Evolutionary conservation across 2,797 vertebrate genomes (phyloP).

Genomic region (Avahi laniger): DNA sequence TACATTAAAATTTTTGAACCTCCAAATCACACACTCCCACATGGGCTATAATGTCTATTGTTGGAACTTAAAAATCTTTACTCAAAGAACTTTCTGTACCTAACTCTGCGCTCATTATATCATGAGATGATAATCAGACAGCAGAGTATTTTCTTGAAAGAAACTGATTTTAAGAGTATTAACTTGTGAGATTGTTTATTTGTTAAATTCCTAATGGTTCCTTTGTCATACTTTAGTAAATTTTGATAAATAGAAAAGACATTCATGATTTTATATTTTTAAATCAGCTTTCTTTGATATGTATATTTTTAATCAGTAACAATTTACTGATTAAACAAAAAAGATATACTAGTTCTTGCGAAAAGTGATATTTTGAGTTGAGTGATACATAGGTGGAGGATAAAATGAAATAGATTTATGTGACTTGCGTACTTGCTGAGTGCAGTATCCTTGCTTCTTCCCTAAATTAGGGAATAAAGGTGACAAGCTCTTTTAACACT

Average conservation of each 20-base stretch:
- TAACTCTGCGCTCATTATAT: not conserved
- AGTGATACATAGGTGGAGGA: not conserved
- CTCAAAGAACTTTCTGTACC: slow-evolving; percentile 19
- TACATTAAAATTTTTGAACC: slow-evolving; percentile 24
- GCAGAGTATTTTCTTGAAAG: not conserved
- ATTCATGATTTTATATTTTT: slow-evolving; percentile 39
- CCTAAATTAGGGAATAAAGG: not conserved
- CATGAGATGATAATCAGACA: slow-evolving; percentile 1
- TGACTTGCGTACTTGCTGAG: not conserved
- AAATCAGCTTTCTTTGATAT: not conserved
- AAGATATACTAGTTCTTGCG: not conserved
- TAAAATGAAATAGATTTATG: not conserved
- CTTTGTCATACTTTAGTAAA: not conserved
- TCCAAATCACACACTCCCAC: not conserved
- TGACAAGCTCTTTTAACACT: not conserved
- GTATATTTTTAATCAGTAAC: too few species aligned
- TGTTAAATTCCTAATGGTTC: not conserved
- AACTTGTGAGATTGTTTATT: not conserved
- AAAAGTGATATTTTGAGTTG: not conserved
- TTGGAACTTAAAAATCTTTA: slow-evolving; percentile 9
- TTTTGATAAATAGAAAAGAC: not conserved
- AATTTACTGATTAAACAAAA: not conserved
- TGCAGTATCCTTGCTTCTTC: too few species aligned
- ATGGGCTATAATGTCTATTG: not conserved
- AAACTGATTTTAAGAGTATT: not conserved